Conservation (phyloP, 2,888 invertebrate genomes). For the Anorthoa munda region DNA sequence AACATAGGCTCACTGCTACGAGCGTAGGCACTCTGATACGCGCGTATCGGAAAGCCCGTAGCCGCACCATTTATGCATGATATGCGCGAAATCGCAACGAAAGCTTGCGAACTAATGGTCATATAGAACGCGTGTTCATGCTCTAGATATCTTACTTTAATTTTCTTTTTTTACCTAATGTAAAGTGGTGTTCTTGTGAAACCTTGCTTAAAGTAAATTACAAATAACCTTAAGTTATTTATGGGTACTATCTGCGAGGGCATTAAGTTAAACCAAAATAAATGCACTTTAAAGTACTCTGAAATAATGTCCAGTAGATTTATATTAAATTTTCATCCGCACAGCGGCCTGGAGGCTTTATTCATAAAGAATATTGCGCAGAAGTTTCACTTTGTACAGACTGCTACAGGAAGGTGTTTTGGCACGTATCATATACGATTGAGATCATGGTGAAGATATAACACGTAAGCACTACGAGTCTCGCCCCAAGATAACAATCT, state of each 20-base stretch:
- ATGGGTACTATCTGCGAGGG: neutral
- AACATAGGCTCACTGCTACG: neutral
- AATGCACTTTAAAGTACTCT: constrained; percentile 9
- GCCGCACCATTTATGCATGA: neutral
- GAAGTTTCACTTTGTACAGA: constrained; percentile 9
- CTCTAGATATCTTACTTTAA: neutral
- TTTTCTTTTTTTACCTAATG: neutral
- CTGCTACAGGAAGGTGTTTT: neutral
- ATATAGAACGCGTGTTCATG: neutral
- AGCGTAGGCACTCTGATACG: constrained; percentile 3
- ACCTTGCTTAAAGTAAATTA: neutral
- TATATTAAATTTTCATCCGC: constrained; percentile 38
- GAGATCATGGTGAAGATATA: neutral
- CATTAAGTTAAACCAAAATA: constrained; percentile 13
- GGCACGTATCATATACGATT: neutral
- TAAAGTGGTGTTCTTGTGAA: neutral
- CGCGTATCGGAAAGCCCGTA: constrained; percentile 12
- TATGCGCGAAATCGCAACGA: neutral
- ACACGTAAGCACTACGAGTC: neutral
- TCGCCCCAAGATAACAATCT: no score
- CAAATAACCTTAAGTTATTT: constrained; percentile 3
- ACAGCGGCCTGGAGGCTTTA: constrained; percentile 6
- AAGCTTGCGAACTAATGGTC: neutral
- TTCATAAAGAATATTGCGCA: neutral
- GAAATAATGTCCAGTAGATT: constrained; percentile 25